Percentiles rank a stretch among this genome's conserved stretches.
phyloP scores from a whole-genome alignment of 1,140 invertebrate genomes.

The Cryptotermes secundus region DNA sequence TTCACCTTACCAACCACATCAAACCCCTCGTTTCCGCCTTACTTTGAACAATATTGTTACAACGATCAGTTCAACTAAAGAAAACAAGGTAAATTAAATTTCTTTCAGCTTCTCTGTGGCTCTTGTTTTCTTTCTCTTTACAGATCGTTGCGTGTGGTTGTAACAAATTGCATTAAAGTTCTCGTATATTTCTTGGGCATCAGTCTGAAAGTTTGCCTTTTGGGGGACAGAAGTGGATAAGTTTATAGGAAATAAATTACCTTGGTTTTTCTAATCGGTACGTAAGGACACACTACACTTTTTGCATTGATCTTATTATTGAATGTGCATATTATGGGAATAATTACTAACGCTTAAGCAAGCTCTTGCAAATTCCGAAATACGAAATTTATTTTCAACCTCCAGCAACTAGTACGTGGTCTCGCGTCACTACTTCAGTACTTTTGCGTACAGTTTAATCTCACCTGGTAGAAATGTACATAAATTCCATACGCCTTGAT shows the following conservation, averaged over 20 bases:
- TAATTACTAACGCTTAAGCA: too few relatives aligned
- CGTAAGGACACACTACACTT: too few relatives aligned
- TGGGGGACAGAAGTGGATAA: not conserved
- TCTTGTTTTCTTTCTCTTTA: constrained; percentile 27
- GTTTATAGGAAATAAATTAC: not conserved
- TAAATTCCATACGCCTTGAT: too few relatives aligned
- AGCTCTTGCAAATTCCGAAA: too few relatives aligned
- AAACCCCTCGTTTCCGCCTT: not conserved
- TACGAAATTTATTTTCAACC: too few relatives aligned
- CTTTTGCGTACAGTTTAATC: too few relatives aligned
- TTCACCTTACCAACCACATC: constrained; percentile 5
- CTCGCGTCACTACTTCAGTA: too few relatives aligned
- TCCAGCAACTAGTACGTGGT: too few relatives aligned
- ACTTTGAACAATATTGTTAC: constrained; percentile 31
- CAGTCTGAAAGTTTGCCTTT: not conserved
- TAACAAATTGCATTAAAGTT: constrained; percentile 1
- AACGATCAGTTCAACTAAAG: constrained; percentile 30
- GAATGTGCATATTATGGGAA: too few relatives aligned
- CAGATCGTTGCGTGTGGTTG: not conserved
- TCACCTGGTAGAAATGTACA: too few relatives aligned
- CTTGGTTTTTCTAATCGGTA: too few relatives aligned
- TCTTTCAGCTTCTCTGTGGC: not conserved
- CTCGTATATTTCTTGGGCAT: not conserved
- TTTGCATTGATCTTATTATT: too few relatives aligned
- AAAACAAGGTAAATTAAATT: constrained; percentile 35